Base-by-base conservation (phyloP, 2,888 invertebrate genomes). In the Eupithecia exiguata region DNA sequence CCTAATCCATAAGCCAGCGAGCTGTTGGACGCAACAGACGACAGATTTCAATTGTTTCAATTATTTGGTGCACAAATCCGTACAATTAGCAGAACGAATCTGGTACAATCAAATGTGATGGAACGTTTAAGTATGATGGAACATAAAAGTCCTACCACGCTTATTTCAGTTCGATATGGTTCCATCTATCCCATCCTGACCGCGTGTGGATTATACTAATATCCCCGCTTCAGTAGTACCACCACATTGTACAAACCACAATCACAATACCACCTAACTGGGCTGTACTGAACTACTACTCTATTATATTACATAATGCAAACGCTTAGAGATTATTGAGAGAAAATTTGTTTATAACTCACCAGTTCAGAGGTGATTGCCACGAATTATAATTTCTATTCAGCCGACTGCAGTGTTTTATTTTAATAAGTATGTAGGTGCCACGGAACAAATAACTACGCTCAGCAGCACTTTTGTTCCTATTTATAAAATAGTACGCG, bases 41-140 rank as follows among this genome's bases (percentile, higher is more conserved):
- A 35, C 30, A 65, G 77, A 76, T 74, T 72, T 71, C 62, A 40
- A 43, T 12, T 30, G 62, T 70, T 74, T 58, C 70, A 73, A 74
- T 74, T 67, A 58, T 72, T 76, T 53, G 65, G 63, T 68, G 74
- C 78, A 68, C 66, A 67, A 68, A 71, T 35, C 62, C 18, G 62
- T 35, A 62, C 35, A 35, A 58, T 58, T 25, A 5, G 21, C 25
- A 25, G 14, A 12, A 25, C 14, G 25, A 12, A 21, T 53, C 53
- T 53, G 53, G 53, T 53, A 21, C 5, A 46, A 6, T 18, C 18
- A 53, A 49, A 49, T 49, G 49, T 21, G 10, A 3, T 25, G 1
- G 58, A 58, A 58, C 25, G 58, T 58, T 30, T 3, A 30, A 30
- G 30, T 30, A 3, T 4, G 30, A 30, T 30, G 4, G 30, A 53